Evolutionary conservation across 1,140 invertebrate genomes (phyloP).

Genomic region (Scaptodrosophila lebanonensis): DNA sequence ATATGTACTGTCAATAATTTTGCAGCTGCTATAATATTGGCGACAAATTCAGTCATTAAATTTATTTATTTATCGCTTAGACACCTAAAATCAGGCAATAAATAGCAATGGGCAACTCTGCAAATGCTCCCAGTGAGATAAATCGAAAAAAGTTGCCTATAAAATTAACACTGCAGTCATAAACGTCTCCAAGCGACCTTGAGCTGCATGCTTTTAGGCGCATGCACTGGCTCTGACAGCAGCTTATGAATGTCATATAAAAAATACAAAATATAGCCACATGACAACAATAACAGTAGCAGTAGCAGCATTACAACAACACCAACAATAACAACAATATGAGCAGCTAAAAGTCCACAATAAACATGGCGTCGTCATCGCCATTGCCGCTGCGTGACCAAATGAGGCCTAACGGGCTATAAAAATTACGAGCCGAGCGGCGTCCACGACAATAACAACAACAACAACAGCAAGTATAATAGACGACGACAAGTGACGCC

Average conservation of each 20-base stretch:
- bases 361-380: slow-evolving; percentile 21
- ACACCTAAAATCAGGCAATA: slow-evolving; percentile 32
- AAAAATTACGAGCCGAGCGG: slow-evolving; percentile 53
- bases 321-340: slow-evolving; percentile 19
- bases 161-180: slow-evolving; percentile 41
- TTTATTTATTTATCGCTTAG: slow-evolving; percentile 33
- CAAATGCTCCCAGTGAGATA: slow-evolving; percentile 12
- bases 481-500: slow-evolving; percentile 39
- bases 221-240: slow-evolving; percentile 17
- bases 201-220: slow-evolving; percentile 30
- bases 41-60: slow-evolving; percentile 37
- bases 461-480: too few relatives aligned
- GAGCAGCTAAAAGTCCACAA: slow-evolving; percentile 5
- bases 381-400: slow-evolving; percentile 28
- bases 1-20: too few relatives aligned
- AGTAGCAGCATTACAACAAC: slow-evolving; percentile 7
- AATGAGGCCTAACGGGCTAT: slow-evolving; percentile 50
- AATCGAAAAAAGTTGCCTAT: slow-evolving; percentile 32
- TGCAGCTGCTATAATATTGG: slow-evolving; percentile 13
- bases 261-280: slow-evolving; percentile 1
- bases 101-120: slow-evolving; percentile 34
- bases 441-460: too few relatives aligned
- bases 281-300: slow-evolving; percentile 8
- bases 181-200: slow-evolving; percentile 42
- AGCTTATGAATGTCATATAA: slow-evolving; percentile 27